A percentile compares a stretch with the other conserved stretches of the same genome.
These are phyloP conservation scores for Corynorhinus townsendii DNA, from an alignment of 2,113 vertebrate genomes.

Conservation along the genomic window DNA sequence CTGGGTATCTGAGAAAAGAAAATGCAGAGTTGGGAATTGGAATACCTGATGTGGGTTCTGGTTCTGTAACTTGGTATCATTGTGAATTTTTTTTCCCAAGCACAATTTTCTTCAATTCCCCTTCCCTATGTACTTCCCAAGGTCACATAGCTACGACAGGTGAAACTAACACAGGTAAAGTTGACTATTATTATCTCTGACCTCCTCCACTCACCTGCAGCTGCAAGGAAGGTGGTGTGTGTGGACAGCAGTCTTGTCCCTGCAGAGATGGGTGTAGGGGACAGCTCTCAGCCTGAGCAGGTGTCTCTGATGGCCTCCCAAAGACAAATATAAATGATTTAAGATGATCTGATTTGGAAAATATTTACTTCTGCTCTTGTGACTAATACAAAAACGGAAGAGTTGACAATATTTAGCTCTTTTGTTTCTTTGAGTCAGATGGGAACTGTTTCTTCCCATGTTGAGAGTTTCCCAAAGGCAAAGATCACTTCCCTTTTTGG, in stretches of 20 bases:
- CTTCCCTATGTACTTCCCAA: background rate
- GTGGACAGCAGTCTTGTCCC: background rate
- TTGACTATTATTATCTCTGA: background rate
- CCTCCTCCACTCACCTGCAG: background rate
- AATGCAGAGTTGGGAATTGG: background rate
- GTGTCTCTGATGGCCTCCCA: background rate
- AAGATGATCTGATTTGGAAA: background rate
- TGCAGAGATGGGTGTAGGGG: background rate
- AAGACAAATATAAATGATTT: background rate
- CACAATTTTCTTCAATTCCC: background rate
- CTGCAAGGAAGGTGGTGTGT: background rate
- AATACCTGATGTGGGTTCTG: background rate
- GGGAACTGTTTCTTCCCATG: conserved; percentile 14
- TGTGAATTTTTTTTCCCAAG: background rate
- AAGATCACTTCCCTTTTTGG: conserved; percentile 37
- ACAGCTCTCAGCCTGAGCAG: background rate
- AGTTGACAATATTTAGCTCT: conserved; percentile 17
- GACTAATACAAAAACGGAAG: background rate
- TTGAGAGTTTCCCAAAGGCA: conserved; percentile 25
- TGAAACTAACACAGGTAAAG: background rate
- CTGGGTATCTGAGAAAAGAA: background rate
- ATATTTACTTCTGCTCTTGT: background rate
- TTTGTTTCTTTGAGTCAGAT: conserved; percentile 40
- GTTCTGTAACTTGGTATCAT: background rate
- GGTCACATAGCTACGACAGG: background rate